These are phyloP conservation scores for Anas georgica DNA, from an alignment of 2,797 vertebrate species.

Conservation along the genomic window DNA sequence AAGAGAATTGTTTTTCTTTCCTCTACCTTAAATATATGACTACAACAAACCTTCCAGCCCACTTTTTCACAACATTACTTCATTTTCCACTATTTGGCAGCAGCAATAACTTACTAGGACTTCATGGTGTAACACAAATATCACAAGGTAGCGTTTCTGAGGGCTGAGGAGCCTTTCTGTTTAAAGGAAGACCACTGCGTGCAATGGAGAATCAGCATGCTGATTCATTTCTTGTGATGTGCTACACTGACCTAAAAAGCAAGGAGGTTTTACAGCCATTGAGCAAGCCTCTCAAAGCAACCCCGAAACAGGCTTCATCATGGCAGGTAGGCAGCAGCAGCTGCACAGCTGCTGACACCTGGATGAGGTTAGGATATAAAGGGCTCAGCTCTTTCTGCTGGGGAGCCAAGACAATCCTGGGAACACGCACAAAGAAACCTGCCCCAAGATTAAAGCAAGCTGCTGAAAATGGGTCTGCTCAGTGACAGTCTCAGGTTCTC, in stretches of 20 bases:
- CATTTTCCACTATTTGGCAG: background rate
- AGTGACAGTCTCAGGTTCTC: background rate
- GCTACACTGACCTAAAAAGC: background rate
- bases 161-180: background rate
- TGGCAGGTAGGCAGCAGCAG: rapidly evolving
- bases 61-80: background rate
- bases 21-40: background rate
- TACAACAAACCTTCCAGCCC: background rate
- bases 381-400: background rate
- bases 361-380: background rate
- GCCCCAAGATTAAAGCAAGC: background rate
- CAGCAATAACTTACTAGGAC: background rate
- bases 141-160: background rate
- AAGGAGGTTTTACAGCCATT: background rate
- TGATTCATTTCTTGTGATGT: background rate
- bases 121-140: background rate
- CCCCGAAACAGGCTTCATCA: rapidly evolving
- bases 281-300: rapidly evolving
- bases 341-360: background rate
- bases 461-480: background rate
- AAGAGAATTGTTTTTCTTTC: background rate
- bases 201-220: background rate
- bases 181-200: background rate
- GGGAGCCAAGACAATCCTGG: background rate
- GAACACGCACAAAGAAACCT: background rate